Evolutionary conservation across 2,113 vertebrate genomes (phyloP).

Genomic region (Callopanchax toddi): DNA sequence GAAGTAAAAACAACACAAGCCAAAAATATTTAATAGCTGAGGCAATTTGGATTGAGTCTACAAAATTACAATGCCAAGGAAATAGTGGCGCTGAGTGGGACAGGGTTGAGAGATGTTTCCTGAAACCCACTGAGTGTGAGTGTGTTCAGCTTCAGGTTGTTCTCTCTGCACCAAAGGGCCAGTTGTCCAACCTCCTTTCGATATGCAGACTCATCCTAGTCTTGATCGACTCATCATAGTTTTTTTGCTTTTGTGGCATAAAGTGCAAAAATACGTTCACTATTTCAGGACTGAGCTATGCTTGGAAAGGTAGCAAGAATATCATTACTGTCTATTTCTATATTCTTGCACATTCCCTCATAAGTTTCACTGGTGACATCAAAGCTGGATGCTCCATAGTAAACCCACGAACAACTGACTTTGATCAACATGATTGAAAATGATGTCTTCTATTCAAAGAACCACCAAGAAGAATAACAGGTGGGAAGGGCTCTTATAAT

Average conservation of each 20-base stretch:
- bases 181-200: too few species aligned
- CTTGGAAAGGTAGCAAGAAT: background rate
- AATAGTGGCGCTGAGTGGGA: too few species aligned
- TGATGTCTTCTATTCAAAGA: conserved; percentile 55
- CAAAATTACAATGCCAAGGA: too few species aligned
- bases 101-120: too few species aligned
- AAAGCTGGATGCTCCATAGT: background rate
- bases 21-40: background rate
- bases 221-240: too few species aligned
- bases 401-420: conserved; percentile 22
- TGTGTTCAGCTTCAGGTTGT: too few species aligned
- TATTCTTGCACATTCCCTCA: background rate
- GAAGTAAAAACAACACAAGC: conserved; percentile 6
- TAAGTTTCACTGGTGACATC: conserved; percentile 1
- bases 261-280: background rate
- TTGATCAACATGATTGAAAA: conserved; percentile 54
- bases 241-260: background rate
- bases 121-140: too few species aligned
- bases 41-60: too few species aligned
- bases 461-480: conserved; percentile 58
- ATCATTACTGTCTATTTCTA: background rate
- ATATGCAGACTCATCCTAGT: too few species aligned
- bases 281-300: background rate
- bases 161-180: too few species aligned
- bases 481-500: conserved; percentile 72